Percentiles rank a stretch among this genome's conserved stretches.
phyloP scores from a whole-genome alignment of 2,797 vertebrate genomes.

The Enteromius radiatus region DNA sequence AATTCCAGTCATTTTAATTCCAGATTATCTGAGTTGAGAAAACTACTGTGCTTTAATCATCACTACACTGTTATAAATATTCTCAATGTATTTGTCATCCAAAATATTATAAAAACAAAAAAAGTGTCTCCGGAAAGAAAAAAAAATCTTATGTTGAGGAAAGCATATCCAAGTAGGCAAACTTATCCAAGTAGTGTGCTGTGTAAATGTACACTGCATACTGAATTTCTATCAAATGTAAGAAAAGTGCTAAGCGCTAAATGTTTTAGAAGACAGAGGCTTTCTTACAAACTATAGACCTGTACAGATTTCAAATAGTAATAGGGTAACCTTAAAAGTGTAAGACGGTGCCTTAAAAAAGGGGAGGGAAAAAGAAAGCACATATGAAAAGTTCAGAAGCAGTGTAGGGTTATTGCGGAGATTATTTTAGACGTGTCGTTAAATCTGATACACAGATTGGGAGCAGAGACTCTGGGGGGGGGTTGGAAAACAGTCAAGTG shows the following conservation, averaged over 20 bases:
- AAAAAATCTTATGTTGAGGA: too few species aligned
- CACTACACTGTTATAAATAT: not conserved
- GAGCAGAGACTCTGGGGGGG: constrained; percentile 53
- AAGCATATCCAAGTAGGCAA: not conserved
- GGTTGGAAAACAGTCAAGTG: constrained; percentile 29
- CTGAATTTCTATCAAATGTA: not conserved
- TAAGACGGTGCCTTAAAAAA: not conserved
- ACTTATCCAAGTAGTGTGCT: not conserved
- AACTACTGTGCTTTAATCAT: not conserved
- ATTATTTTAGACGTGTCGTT: constrained; percentile 73
- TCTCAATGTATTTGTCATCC: not conserved
- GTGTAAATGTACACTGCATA: not conserved
- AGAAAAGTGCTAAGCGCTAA: not conserved
- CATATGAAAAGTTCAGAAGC: not conserved
- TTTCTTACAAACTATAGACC: not conserved
- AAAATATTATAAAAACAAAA: too few species aligned
- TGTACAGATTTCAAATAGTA: not conserved
- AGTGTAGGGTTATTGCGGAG: constrained; percentile 33
- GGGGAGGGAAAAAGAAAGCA: not conserved
- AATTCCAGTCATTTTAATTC: too few species aligned
- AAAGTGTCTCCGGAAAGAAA: too few species aligned
- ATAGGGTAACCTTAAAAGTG: not conserved
- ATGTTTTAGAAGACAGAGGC: not conserved
- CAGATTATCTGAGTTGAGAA: not conserved
- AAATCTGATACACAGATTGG: constrained; percentile 71